phyloP scores from a whole-genome alignment of 1,140 invertebrate genomes.

The Drosophila melanica region DNA sequence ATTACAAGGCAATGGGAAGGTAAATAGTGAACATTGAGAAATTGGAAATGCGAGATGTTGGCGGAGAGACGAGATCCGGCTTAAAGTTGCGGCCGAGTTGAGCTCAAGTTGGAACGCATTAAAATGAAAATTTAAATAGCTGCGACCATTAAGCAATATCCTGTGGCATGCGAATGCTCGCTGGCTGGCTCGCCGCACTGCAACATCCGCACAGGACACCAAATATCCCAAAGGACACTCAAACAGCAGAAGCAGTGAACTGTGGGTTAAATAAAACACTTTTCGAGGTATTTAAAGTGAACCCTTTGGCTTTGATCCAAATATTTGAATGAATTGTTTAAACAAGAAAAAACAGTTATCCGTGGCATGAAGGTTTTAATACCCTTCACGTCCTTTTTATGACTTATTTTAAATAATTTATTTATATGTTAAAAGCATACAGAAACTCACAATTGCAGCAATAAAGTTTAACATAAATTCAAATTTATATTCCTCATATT shows the following conservation, averaged over 20 bases:
- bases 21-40: slow-evolving; percentile 32
- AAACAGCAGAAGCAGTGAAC: background rate
- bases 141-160: slow-evolving; percentile 71
- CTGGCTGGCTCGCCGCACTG: background rate
- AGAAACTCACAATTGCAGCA: too few relatives aligned
- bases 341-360: too few relatives aligned
- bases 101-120: slow-evolving; percentile 7
- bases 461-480: too few relatives aligned
- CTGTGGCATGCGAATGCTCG: slow-evolving; percentile 29
- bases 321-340: too few relatives aligned
- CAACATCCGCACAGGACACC: slow-evolving; percentile 17
- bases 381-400: too few relatives aligned
- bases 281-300: too few relatives aligned
- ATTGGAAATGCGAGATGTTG: slow-evolving; percentile 3
- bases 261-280: too few relatives aligned
- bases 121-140: slow-evolving; percentile 68
- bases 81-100: slow-evolving; percentile 3
- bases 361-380: too few relatives aligned
- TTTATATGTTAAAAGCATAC: too few relatives aligned
- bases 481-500: too few relatives aligned
- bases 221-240: slow-evolving; percentile 17
- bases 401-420: too few relatives aligned
- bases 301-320: too few relatives aligned
- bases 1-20: slow-evolving; percentile 25
- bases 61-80: background rate